Conservation (phyloP, 2,113 vertebrate genomes). For the Lampris megalopsis region DNA sequence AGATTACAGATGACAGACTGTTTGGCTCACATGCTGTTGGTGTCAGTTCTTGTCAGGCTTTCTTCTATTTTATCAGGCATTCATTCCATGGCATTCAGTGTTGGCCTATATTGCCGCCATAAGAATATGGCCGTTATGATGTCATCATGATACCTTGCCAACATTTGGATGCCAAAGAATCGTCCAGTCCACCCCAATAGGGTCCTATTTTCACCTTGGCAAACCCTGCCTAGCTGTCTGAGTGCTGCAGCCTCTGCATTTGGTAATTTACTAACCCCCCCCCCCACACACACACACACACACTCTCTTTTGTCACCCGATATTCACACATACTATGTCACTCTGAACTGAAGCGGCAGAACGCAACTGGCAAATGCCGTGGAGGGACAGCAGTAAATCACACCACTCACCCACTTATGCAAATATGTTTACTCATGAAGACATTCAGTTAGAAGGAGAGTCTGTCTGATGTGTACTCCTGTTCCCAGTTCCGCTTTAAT, state of each 20-base stretch:
- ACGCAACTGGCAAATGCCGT: conserved; percentile 73
- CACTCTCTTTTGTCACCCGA: conserved; percentile 70
- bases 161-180: too few species aligned
- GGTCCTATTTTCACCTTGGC: too few species aligned
- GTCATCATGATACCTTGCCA: too few species aligned
- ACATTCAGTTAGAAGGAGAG: conserved; percentile 60
- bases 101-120: too few species aligned
- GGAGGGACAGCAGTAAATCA: conserved; percentile 73
- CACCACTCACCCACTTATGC: conserved; percentile 75
- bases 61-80: too few species aligned
- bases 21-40: too few species aligned
- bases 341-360: conserved; percentile 68
- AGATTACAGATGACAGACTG: too few species aligned
- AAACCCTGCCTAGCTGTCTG: conserved; percentile 26
- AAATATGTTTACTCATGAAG: conserved; percentile 80
- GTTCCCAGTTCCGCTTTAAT: too few species aligned
- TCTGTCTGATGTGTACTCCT: conserved; percentile 63
- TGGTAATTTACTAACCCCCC: conserved; percentile 55
- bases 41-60: too few species aligned
- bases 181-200: too few species aligned
- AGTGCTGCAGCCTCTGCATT: conserved; percentile 59
- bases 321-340: conserved; percentile 79
- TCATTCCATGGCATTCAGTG: too few species aligned
- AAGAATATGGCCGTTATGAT: too few species aligned
- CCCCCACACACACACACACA: conserved; percentile 21